phyloP scores from a whole-genome alignment of 2,888 invertebrate species.

The Platycheirus rosarum region DNA sequence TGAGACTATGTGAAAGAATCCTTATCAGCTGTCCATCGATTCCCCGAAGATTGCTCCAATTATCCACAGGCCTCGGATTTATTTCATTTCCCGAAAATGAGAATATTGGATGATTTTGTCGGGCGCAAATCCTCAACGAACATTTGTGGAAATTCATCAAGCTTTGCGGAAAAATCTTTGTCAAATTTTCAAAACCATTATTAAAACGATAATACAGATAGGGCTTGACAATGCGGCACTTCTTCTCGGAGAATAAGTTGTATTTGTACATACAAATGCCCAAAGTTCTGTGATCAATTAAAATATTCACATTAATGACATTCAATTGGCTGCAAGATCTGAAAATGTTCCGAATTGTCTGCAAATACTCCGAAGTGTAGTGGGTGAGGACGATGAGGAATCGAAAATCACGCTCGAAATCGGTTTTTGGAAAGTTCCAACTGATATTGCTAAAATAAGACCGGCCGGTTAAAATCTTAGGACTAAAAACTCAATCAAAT shows the following conservation, averaged over 20 bases:
- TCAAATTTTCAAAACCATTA: constrained; percentile 49
- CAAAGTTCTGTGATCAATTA: constrained; percentile 58
- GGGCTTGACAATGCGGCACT: constrained; percentile 62
- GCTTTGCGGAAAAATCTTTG: constrained; percentile 62
- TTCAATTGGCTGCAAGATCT: not conserved
- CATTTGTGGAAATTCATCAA: constrained; percentile 76
- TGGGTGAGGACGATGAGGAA: constrained; percentile 9
- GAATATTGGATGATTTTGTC: constrained; percentile 75
- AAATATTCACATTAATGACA: constrained; percentile 77
- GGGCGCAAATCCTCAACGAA: constrained; percentile 76
- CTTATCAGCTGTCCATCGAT: constrained; percentile 78
- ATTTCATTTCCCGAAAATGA: constrained; percentile 75
- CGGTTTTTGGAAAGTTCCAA: not conserved
- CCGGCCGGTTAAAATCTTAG: too few species aligned
- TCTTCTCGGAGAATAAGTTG: constrained; percentile 50
- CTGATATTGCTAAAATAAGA: not conserved
- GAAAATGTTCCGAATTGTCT: not conserved
- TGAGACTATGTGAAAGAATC: constrained; percentile 74
- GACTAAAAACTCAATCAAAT: too few species aligned
- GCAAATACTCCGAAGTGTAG: not conserved
- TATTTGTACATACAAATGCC: constrained; percentile 71
- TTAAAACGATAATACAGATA: constrained; percentile 74
- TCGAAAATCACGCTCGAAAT: constrained; percentile 10
- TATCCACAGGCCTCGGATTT: constrained; percentile 65
- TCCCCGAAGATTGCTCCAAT: constrained; percentile 75